These are phyloP conservation scores for Brachionus manjavacas DNA, from an alignment of 1,140 invertebrate genomes.

Conservation along the genomic window DNA sequence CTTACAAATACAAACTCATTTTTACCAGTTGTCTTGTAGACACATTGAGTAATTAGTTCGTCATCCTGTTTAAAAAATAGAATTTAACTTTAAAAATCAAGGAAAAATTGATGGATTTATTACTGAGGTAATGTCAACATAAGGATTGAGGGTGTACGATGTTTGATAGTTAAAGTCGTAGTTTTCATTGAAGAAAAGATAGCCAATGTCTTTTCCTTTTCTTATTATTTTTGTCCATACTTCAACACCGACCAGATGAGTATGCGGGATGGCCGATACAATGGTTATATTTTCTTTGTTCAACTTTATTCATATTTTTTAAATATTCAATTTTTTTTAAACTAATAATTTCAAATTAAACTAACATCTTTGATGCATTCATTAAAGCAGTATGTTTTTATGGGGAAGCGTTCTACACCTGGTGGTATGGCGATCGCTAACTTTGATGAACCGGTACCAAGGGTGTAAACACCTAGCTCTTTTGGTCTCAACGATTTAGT, in stretches of 20 bases:
- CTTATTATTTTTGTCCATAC: slow-evolving; percentile 81
- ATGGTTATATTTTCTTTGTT: background rate
- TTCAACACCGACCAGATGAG: slow-evolving; percentile 80
- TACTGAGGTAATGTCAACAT: background rate
- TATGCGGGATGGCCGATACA: slow-evolving; percentile 93
- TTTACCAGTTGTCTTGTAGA: background rate
- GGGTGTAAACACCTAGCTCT: slow-evolving; percentile 8
- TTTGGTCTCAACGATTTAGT: background rate
- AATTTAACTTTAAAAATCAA: background rate
- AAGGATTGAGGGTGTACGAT: background rate
- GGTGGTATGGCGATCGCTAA: slow-evolving; percentile 86
- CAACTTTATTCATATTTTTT: background rate
- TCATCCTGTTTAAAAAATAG: slow-evolving; percentile 9
- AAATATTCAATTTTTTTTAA: background rate
- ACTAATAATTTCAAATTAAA: background rate
- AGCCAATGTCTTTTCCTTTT: slow-evolving; percentile 58
- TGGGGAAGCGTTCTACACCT: slow-evolving; percentile 65
- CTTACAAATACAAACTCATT: background rate
- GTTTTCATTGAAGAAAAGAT: slow-evolving; percentile 2
- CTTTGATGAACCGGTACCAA: background rate
- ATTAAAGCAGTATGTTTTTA: slow-evolving; percentile 82
- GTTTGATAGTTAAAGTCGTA: slow-evolving; percentile 42
- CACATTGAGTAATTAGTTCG: slow-evolving; percentile 13
- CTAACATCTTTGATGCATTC: slow-evolving; percentile 72
- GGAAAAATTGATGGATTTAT: background rate